A percentile compares a stretch with the other conserved stretches of the same genome.
Evolutionary conservation across 2,113 vertebrate genomes (phyloP).

Genomic region (Phylloscopus whistleri): DNA sequence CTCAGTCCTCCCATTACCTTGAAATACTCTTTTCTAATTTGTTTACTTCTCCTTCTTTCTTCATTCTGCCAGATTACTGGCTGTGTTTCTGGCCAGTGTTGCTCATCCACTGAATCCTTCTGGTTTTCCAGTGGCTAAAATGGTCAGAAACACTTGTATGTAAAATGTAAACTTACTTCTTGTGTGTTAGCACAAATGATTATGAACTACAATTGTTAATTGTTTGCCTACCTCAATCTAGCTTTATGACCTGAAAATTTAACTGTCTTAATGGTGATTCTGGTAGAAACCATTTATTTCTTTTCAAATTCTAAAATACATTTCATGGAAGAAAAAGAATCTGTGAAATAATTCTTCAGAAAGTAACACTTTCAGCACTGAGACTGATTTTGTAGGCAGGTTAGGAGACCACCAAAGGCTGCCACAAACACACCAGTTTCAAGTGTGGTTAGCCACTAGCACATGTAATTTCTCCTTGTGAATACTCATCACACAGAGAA

Average conservation of each 20-base stretch:
- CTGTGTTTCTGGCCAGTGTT: slow-evolving; percentile 88
- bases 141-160: not conserved
- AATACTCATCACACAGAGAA: not conserved
- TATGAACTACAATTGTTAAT: not conserved
- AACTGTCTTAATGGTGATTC: not conserved
- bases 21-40: slow-evolving; percentile 94
- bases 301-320: not conserved
- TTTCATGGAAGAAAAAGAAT: not conserved
- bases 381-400: not conserved
- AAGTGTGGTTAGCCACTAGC: not conserved
- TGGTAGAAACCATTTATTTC: not conserved
- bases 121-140: slow-evolving; percentile 75
- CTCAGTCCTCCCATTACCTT: slow-evolving; percentile 75
- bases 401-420: not conserved
- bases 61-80: slow-evolving; percentile 91
- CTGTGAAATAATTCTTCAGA: not conserved
- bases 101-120: slow-evolving; percentile 82
- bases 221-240: not conserved
- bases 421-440: not conserved
- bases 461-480: not conserved
- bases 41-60: slow-evolving; percentile 90
- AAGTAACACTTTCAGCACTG: not conserved
- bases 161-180: not conserved
- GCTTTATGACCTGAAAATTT: not conserved
- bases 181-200: not conserved